Conservation (phyloP, 2,888 invertebrate species). For the Nomada ferruginata region DNA sequence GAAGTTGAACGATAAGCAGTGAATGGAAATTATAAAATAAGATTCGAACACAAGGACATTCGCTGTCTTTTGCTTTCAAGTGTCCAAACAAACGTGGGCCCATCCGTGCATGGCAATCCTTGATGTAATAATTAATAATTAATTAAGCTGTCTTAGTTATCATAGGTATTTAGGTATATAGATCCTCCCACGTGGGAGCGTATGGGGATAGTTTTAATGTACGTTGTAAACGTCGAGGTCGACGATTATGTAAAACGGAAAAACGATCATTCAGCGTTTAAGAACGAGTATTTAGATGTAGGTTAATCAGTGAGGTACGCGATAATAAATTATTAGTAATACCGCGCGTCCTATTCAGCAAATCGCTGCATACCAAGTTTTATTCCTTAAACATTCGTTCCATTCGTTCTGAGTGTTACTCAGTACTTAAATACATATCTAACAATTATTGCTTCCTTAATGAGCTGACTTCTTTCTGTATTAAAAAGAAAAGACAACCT, state of each 20-base stretch:
- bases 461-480: no score
- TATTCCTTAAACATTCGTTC: no score
- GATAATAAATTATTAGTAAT: no score
- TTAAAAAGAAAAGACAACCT: no score
- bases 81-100: constrained; percentile 23
- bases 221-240: constrained; percentile 43
- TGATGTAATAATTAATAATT: constrained; percentile 67
- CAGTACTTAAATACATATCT: no score
- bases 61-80: not conserved
- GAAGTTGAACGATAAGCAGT: constrained; percentile 3
- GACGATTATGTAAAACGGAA: constrained; percentile 57
- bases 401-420: no score
- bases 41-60: constrained; percentile 10
- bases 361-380: no score
- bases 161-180: constrained; percentile 65
- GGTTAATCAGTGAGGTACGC: not conserved
- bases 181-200: constrained; percentile 56
- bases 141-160: constrained; percentile 53
- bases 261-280: constrained; percentile 24
- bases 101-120: constrained; percentile 44
- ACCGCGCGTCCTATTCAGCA: no score
- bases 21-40: not conserved
- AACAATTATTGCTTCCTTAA: no score
- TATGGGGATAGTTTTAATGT: constrained; percentile 21
- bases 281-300: constrained; percentile 19